Base-by-base conservation (phyloP, 1,140 invertebrate genomes). In the Dinothrombium tinctorium region DNA sequence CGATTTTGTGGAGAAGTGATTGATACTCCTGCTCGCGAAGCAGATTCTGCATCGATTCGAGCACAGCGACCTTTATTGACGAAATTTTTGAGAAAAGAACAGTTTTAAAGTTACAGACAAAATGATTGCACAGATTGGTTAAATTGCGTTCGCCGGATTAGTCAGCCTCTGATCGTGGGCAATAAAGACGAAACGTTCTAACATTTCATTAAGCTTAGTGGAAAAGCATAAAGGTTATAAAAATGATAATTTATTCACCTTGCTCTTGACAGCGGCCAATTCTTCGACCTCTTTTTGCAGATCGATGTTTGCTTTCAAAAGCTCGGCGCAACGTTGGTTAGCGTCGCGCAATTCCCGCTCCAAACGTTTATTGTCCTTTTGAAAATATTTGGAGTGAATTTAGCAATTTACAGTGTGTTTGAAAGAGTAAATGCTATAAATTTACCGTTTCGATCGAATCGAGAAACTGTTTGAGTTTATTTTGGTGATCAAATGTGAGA, bases 341-440 rank as follows among this genome's bases (percentile, higher is more conserved):
- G 74, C 53, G 31, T 59, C 66, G 21, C 68, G 62, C 53, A 74
- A 70, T 48, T 80, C 76, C 26, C 62, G 61, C 48, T 78, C 74
- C 2, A 78, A 52, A 14, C 56, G 54, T 29, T 62, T 53, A 32
- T 65, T 63, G 46, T 74, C 72, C 52, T 67, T 53, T 33, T 28
- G 21, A 14, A 20, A 4, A 26, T 26, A 12, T 14, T n/a, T 15
- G 22, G 15, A 15, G 17, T 15, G 14, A 32, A 35, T 32, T 42
- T 6, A 23, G 22, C 6, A 2, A 20, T 41, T 41, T 35, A 42
- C 33, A 43, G 33, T 12, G 12, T 24, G 20, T n/a, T 11, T 40
- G 7, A 45, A 4, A 37, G 26, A 46, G 24, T 8, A 35, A 24
- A 12, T n/a, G 0, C 11, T 17, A 14, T 26, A n/a, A 32, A 28